These are phyloP conservation scores for Taurulus bubalis DNA, from an alignment of 2,113 vertebrate species.

Conservation along the genomic window DNA sequence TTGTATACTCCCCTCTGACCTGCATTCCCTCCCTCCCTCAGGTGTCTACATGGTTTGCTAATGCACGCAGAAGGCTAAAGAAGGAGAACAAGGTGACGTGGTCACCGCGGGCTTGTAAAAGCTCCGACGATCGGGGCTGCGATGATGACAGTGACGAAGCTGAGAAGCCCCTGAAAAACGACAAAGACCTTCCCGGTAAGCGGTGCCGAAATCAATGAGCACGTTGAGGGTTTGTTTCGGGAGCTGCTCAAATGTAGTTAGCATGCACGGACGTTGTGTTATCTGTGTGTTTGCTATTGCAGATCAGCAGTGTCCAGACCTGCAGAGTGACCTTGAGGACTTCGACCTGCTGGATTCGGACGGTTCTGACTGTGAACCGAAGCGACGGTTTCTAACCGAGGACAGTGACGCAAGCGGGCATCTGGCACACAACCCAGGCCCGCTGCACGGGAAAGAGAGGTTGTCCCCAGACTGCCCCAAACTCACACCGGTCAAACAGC, in stretches of 20 bases:
- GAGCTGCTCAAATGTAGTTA: not conserved
- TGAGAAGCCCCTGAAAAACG: constrained; percentile 81
- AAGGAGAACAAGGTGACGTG: constrained; percentile 95
- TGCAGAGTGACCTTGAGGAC: constrained; percentile 93
- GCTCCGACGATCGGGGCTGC: constrained; percentile 89
- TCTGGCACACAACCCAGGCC: constrained; percentile 60
- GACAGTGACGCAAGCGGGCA: constrained; percentile 65
- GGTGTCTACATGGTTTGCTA: constrained; percentile 94
- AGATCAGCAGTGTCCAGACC: constrained; percentile 79
- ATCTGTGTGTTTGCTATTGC: not conserved
- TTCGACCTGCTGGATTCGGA: constrained; percentile 91
- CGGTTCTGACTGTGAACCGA: constrained; percentile 88
- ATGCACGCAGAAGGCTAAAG: constrained; percentile 92
- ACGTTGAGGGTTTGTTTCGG: not conserved
- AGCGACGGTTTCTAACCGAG: constrained; percentile 83
- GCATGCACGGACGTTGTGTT: not conserved
- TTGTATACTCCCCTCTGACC: not conserved
- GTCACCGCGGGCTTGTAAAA: constrained; percentile 91
- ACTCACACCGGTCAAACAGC: constrained; percentile 72
- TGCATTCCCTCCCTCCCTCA: constrained; percentile 17
- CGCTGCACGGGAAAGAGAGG: constrained; percentile 76
- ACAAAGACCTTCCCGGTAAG: constrained; percentile 86
- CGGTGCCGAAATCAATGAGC: not conserved
- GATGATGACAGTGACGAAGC: constrained; percentile 89
- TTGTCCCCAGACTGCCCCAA: constrained; percentile 85